These are phyloP conservation scores for Sebastes matsubarae DNA, from an alignment of 2,797 vertebrate genomes.

Conservation along the genomic window DNA sequence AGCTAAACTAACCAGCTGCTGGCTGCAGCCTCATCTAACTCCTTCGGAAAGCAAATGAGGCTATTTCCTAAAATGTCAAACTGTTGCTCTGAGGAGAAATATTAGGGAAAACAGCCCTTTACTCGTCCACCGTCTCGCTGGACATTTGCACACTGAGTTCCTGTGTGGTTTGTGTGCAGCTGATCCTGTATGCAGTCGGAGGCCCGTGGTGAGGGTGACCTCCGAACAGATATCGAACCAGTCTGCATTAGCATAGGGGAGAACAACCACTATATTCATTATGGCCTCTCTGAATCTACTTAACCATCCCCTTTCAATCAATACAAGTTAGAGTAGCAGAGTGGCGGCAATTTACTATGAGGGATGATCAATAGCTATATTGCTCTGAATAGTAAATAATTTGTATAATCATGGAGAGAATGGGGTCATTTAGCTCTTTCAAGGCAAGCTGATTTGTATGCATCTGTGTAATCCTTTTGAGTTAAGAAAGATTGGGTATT, in stretches of 20 bases:
- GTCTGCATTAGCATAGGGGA: conserved; percentile 67
- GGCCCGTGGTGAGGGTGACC: conserved; percentile 62
- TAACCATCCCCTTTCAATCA: conserved; percentile 65
- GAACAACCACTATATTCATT: conserved; percentile 76
- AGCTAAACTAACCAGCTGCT: not conserved
- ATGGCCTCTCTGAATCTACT: conserved; percentile 71
- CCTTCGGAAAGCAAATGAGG: not conserved
- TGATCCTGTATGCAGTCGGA: conserved; percentile 54
- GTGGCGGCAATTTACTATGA: conserved; percentile 68
- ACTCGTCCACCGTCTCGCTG: not conserved
- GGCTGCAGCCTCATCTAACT: not conserved
- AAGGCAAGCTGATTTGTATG: conserved; percentile 12
- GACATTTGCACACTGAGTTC: not conserved
- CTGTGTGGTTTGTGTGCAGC: conserved; percentile 24
- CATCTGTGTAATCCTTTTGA: not conserved
- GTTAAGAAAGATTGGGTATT: conserved; percentile 1
- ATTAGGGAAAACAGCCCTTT: not conserved
- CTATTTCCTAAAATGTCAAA: not conserved
- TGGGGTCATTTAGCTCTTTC: conserved; percentile 35
- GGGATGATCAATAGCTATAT: conserved; percentile 68
- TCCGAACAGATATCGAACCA: conserved; percentile 65
- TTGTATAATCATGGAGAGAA: conserved; percentile 64
- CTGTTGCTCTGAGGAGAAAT: not conserved
- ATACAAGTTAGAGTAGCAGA: conserved; percentile 68
- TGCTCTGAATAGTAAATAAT: conserved; percentile 76